Conservation (phyloP, 2,797 vertebrate species). For the Cynopterus sphinx region DNA sequence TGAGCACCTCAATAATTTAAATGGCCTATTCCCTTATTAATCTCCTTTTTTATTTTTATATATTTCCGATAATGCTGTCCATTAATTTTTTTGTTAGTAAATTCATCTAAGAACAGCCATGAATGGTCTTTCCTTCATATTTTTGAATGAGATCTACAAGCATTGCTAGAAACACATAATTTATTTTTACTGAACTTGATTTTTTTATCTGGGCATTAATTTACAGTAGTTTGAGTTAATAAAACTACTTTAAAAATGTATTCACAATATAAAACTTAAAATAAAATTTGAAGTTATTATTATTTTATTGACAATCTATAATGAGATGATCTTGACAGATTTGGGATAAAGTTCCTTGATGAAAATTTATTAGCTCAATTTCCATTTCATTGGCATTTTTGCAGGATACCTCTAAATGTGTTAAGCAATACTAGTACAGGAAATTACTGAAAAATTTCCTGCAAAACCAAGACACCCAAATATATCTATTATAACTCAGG, state of each 20-base stretch:
- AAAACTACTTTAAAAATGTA: background rate
- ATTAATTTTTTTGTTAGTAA: constrained; percentile 55
- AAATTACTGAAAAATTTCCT: background rate
- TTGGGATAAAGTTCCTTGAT: background rate
- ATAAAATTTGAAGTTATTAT: background rate
- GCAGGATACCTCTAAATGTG: background rate
- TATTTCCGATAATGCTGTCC: background rate
- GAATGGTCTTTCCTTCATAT: background rate
- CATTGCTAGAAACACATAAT: background rate
- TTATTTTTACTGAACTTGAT: background rate
- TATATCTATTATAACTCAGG: background rate
- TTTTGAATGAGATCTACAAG: background rate
- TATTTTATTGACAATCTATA: background rate
- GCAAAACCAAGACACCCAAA: background rate
- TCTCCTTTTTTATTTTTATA: background rate
- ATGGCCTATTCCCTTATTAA: background rate
- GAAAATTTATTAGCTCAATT: background rate
- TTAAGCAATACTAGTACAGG: background rate
- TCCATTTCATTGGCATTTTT: background rate
- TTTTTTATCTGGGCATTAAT: background rate
- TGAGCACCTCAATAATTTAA: background rate
- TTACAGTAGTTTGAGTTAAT: background rate
- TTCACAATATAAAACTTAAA: background rate
- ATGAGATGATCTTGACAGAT: background rate
- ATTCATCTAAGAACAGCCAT: background rate